Conservation (phyloP, 2,113 vertebrate species). For the Amphiprion percula region DNA sequence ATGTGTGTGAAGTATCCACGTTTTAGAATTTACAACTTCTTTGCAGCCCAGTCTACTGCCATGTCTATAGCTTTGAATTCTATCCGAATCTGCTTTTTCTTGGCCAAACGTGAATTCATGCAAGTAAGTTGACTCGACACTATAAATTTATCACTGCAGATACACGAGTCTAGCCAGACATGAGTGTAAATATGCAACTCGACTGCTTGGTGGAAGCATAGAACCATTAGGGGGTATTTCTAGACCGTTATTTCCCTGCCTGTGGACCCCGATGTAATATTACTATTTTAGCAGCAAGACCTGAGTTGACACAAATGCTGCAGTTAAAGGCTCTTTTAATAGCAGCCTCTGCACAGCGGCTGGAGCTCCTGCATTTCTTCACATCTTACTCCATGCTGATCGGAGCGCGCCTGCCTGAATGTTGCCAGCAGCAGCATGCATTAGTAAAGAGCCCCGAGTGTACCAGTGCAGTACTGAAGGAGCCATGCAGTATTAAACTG, state of each 20-base stretch:
- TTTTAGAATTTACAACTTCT: too few species aligned
- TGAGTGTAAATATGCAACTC: too few species aligned
- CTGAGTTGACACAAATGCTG: slow-evolving; percentile 12
- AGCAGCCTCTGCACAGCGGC: slow-evolving; percentile 17
- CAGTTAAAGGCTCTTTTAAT: slow-evolving; percentile 18
- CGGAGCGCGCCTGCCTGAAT: slow-evolving; percentile 41
- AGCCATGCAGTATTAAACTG: slow-evolving; percentile 16
- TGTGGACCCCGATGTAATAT: not conserved
- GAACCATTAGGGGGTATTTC: too few species aligned
- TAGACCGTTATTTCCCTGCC: not conserved
- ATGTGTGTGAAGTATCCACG: too few species aligned
- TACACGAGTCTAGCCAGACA: too few species aligned
- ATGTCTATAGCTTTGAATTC: too few species aligned
- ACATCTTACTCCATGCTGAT: slow-evolving; percentile 51
- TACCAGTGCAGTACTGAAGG: slow-evolving; percentile 25
- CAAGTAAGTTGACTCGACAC: too few species aligned
- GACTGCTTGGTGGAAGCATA: too few species aligned
- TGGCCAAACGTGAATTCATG: too few species aligned
- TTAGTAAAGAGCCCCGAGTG: slow-evolving; percentile 57
- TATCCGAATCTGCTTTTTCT: too few species aligned
- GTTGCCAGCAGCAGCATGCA: slow-evolving; percentile 60
- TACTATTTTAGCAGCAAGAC: slow-evolving; percentile 15
- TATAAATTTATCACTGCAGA: too few species aligned
- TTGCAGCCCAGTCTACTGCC: too few species aligned
- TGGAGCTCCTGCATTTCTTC: slow-evolving; percentile 46